phyloP scores from a whole-genome alignment of 1,140 invertebrate genomes.

The Berghia stephanieae region DNA sequence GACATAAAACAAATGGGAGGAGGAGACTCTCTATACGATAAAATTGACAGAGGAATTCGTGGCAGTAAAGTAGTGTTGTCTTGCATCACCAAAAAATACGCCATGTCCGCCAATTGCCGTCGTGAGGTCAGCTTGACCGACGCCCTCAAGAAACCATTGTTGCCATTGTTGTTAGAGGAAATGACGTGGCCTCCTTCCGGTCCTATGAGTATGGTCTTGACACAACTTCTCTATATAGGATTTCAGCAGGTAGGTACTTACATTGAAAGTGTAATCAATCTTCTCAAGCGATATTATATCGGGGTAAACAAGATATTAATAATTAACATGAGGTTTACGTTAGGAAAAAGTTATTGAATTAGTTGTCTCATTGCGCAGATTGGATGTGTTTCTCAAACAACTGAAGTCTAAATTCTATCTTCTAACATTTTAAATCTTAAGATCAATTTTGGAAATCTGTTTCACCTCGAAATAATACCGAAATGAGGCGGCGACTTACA shows the following conservation, averaged over 20 bases:
- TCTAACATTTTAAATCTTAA: no score
- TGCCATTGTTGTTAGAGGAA: conserved; percentile 58
- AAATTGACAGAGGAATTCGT: conserved; percentile 61
- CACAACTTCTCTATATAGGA: conserved; percentile 57
- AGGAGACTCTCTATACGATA: conserved; percentile 63
- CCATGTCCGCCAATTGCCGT: conserved; percentile 59
- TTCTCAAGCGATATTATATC: conserved; percentile 39
- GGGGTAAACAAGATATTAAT: background rate
- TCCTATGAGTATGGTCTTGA: conserved; percentile 62
- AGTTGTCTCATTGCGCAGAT: no score
- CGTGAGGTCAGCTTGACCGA: conserved; percentile 60
- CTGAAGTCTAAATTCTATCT: no score
- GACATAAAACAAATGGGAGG: conserved; percentile 65
- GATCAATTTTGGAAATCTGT: no score
- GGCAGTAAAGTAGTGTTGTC: conserved; percentile 54
- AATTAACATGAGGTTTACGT: no score
- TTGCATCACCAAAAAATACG: conserved; percentile 61
- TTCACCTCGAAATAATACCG: no score
- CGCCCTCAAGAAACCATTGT: conserved; percentile 58
- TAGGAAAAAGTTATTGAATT: no score
- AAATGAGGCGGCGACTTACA: no score
- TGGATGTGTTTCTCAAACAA: no score
- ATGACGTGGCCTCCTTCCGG: conserved; percentile 60
- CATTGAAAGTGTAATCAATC: no score
- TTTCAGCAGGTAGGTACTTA: no score